Base-by-base conservation (phyloP, 2,113 vertebrate species). In the Lepus americanus region DNA sequence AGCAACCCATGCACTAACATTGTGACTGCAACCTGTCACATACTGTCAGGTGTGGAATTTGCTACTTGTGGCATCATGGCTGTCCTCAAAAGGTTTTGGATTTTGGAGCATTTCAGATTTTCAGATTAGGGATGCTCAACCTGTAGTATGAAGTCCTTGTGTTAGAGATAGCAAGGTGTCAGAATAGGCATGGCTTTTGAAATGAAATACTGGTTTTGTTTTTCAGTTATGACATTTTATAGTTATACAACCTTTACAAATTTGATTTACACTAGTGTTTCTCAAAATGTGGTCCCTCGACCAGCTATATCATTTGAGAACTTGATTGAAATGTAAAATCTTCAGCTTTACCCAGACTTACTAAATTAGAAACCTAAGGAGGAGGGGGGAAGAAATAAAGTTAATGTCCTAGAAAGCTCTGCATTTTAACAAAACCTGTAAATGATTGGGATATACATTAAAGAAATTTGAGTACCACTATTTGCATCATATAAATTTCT, bases 311-410 rank as follows among this genome's bases (percentile, higher is more conserved):
- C n/a, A 39, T 81, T 0, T 64, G 63, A 12, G 27, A 36, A 61
- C 14, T 61, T 96, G 55, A 44, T 51, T 92, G n/a, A 63, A 84
- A 66, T 79, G 20, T 6, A 77, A 5, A 74, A 79, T 79, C 11
- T 63, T 70, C 14, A 4, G 2, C 14, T 29, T 80, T 81, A 22
- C 20, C 2, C 27, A 31, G 36, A 64, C 19, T 78, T 94, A 16
- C 2, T 96, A 59, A 82, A 74, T 95, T 14, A 90, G 86, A 95
- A 74, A 78, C 25, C 88, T 49, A 25, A 81, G 3, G 59, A 72
- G 17, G 19, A 1, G 9, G 6, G 3, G 3, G 12, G 2, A 72
- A n/a, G n/a, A 2, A 27, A n/a, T 17, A 44, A 44, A 7, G 16
- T 14, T 49, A 74, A 77, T 33, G n/a, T 25, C 9, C 25, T 27